Conservation (phyloP, 2,888 invertebrate species). For the Oxycera nigricornis region DNA sequence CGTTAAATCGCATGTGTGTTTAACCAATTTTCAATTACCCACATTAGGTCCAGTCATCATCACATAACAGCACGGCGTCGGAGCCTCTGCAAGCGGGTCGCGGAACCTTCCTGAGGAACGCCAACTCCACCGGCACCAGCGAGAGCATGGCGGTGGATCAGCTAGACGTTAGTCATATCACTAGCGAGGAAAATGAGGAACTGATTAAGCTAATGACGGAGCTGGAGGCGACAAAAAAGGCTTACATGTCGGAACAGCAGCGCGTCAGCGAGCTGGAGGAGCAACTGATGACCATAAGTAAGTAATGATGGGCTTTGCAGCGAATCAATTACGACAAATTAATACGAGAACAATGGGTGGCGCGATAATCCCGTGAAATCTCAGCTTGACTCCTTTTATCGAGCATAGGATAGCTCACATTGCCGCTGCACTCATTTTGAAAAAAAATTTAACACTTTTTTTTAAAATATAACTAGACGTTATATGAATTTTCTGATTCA, state of each 20-base stretch:
- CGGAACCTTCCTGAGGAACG: constrained; percentile 49
- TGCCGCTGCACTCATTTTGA: too few relatives aligned
- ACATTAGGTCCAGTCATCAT: constrained; percentile 48
- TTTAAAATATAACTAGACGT: too few relatives aligned
- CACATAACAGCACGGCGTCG: constrained; percentile 51
- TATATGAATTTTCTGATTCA: too few relatives aligned
- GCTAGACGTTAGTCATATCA: constrained; percentile 48
- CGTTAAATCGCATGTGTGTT: background rate
- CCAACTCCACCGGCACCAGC: constrained; percentile 56
- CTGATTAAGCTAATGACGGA: constrained; percentile 71
- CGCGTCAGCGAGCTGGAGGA: constrained; percentile 78
- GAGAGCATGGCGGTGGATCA: constrained; percentile 49
- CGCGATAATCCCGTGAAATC: too few relatives aligned
- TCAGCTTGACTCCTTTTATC: too few relatives aligned
- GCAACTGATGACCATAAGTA: constrained; percentile 70
- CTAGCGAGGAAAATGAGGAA: constrained; percentile 59
- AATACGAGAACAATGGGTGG: too few relatives aligned
- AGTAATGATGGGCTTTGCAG: too few relatives aligned
- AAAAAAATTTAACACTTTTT: too few relatives aligned
- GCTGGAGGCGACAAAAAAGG: constrained; percentile 72
- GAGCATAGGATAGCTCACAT: too few relatives aligned
- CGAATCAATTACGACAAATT: too few relatives aligned
- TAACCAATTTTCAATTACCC: background rate
- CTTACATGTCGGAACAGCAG: constrained; percentile 74
- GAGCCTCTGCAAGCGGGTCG: constrained; percentile 50